Evolutionary conservation across 2,888 invertebrate species (phyloP), one percentile per base, ranked within the genome.

Genomic region (Diplazon laetatorius): DNA sequence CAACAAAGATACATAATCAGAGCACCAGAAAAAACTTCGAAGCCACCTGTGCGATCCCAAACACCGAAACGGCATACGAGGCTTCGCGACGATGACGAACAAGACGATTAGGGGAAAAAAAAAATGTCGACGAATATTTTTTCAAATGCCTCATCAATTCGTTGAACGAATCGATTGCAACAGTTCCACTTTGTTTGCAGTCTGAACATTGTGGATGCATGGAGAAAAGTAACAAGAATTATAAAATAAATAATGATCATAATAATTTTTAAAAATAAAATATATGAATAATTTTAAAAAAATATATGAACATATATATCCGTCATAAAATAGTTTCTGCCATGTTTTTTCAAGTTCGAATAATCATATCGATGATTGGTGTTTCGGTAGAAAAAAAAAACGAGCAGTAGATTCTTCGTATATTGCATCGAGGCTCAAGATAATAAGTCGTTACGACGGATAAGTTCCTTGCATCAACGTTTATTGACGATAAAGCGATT

Each of bases 381-480:
- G 60, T 18, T 5, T 25, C 14, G 1, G 16, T n/a, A n/a, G n/a
- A n/a, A 0, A 9, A 14, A 2, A 9, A 65, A 50, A 50, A 9
- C 9, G 22, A 66, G 39, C 25, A 66, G 14, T 25, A 20, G 48
- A 63, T 46, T 30, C 48, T 52, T 66, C 22, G 37, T 66, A 42
- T 52, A 71, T 60, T 60, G 18, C 52, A 60, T 63, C 39, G 52
- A 68, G 65, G 5, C 39, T 69, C 44, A 60, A 37, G 18, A 59
- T 50, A 70, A 55, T 16, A 35, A 65, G 63, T 50, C 42, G 22
- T 50, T 14, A 14, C 57, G 50, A 8, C 9, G n/a, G 6, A 55
- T 39, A 14, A 14, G n/a, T 20, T 48, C 10, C 22, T 39, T 39
- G 52, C 39, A 16, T 52, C 12, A 14, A 39, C 20, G n/a, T 59